Evolutionary conservation across 2,888 invertebrate genomes (phyloP), one percentile per base, ranked within the genome.

Genomic region (Dendrolimus pini): DNA sequence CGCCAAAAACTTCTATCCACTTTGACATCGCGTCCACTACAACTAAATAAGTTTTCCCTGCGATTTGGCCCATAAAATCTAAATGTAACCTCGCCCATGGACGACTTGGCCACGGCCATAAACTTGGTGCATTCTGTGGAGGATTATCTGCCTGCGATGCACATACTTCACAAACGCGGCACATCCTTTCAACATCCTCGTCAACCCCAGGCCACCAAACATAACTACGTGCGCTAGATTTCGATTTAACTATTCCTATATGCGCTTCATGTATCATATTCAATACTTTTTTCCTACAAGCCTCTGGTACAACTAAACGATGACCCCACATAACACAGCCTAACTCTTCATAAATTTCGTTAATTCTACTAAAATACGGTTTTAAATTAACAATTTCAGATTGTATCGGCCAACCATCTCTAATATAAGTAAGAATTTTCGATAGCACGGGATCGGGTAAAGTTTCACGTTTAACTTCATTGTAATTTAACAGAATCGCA

Each of bases 151-250:
- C n/a, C n/a, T n/a, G n/a, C n/a, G n/a, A n/a, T n/a, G n/a, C n/a
- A n/a, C n/a, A n/a, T n/a, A 58, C 41, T 3, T 12, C 9, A 52
- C 62, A 63, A 2, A 7, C 30, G 1, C 57, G 58, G 9, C 62
- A 63, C n/a, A 47, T 47, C 0, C 18, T 41, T 10, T 66, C 62
- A 1, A 66, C n/a, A 72, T 54, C 66, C 78, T 58, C 69, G 79
- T 59, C 64, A 0, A 65, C 47, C 1, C 62, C 64, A 18, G 64
- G 59, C 61, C 60, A 64, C 62, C 61, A 62, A n/a, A 63, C 56
- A 42, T 63, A 64, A 10, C 62, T 61, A 0, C 65, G 55, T 1
- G 64, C 64, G 9, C 58, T 56, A 6, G 59, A 30, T 41, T 63
- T 65, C 0, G 62, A 59, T 55, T 64, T 64, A 0, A 62, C 62